phyloP scores from a whole-genome alignment of 2,113 vertebrate species.

The Nothocercus julius region DNA sequence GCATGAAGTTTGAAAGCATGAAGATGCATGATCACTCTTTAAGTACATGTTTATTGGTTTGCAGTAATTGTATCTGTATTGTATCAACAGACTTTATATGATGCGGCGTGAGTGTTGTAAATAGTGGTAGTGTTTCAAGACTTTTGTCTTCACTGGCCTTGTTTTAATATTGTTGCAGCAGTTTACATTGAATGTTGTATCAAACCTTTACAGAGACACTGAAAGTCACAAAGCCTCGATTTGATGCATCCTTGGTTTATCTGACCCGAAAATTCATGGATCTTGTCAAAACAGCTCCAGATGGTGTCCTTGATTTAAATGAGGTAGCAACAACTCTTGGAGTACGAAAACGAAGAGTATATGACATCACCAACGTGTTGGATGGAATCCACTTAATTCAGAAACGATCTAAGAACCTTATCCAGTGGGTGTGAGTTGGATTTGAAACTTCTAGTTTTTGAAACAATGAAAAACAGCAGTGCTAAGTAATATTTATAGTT shows the following conservation, averaged over 20 bases:
- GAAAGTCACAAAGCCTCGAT: constrained; percentile 70
- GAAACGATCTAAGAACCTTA: constrained; percentile 84
- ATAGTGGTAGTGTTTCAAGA: background rate
- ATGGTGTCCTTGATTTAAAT: constrained; percentile 85
- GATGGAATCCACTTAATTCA: constrained; percentile 85
- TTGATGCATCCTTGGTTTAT: constrained; percentile 82
- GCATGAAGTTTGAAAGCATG: background rate
- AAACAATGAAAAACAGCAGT: background rate
- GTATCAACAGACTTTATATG: background rate
- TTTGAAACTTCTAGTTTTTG: background rate
- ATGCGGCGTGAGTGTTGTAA: background rate
- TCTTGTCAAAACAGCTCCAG: constrained; percentile 81
- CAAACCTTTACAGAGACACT: constrained; percentile 64
- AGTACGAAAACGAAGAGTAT: constrained; percentile 85
- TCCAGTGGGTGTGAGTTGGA: constrained; percentile 91
- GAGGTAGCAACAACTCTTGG: constrained; percentile 79
- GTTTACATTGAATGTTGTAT: background rate
- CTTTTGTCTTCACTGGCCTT: background rate
- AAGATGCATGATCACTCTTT: background rate
- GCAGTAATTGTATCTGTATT: too few species aligned
- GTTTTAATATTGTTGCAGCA: background rate
- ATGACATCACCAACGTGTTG: constrained; percentile 91
- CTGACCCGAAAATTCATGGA: constrained; percentile 89
- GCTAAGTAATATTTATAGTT: background rate
- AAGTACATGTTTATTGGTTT: too few species aligned